These are phyloP conservation scores for Panulirus ornatus DNA, from an alignment of 1,140 invertebrate species.

Conservation along the genomic window DNA sequence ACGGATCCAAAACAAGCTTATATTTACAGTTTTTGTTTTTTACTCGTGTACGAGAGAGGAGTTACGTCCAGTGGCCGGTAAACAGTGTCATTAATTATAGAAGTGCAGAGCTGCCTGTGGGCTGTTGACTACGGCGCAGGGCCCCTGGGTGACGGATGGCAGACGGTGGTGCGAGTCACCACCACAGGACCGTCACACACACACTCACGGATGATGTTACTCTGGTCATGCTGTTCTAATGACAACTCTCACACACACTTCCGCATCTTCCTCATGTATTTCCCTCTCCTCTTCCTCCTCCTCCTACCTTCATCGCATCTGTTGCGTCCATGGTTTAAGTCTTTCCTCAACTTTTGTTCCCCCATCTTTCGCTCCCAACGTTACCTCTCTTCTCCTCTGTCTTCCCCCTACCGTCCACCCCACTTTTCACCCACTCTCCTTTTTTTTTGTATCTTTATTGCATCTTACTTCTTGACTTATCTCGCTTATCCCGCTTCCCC, in stretches of 20 bases:
- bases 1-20: neutral
- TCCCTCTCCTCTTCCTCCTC: neutral
- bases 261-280: neutral
- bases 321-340: neutral
- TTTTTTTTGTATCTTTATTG: too few relatives aligned
- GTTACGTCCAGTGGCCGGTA: constrained; percentile 6
- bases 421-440: neutral
- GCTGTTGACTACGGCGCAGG: neutral
- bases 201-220: too few relatives aligned
- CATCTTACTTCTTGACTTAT: neutral
- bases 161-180: too few relatives aligned
- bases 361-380: neutral
- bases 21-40: constrained; percentile 13
- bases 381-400: neutral
- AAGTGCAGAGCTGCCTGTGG: neutral
- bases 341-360: neutral
- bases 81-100: constrained; percentile 43
- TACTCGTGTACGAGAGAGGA: neutral
- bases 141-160: too few relatives aligned
- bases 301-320: neutral
- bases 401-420: neutral
- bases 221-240: too few relatives aligned
- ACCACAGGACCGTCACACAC: too few relatives aligned
- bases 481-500: neutral
- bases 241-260: neutral